A percentile compares a stretch with the other conserved stretches of the same genome.
These are phyloP conservation scores for Cheirogaleus major DNA, from an alignment of 2,797 vertebrate genomes.

Conservation along the genomic window DNA sequence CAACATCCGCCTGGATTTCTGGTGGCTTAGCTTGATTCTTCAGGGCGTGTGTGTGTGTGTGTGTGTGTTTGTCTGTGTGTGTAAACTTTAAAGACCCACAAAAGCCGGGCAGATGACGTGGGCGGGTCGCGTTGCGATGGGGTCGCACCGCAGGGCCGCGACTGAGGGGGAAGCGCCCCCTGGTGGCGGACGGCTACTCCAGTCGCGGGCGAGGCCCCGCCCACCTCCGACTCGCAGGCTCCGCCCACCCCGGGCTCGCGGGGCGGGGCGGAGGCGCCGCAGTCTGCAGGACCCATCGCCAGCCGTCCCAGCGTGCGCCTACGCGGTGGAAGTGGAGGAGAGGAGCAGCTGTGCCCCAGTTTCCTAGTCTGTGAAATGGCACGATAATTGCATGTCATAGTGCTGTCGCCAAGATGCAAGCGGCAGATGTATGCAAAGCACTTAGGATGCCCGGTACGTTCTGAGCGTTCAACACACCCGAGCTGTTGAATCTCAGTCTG, in stretches of 20 bases:
- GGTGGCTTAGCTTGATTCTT: not conserved
- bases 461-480: not conserved
- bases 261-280: not conserved
- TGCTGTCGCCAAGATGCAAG: not conserved
- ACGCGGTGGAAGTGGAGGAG: not conserved
- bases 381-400: not conserved
- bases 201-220: fast-evolving
- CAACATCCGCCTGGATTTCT: not conserved
- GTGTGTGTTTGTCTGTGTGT: too few relatives aligned
- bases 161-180: not conserved
- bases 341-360: too few relatives aligned
- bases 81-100: not conserved
- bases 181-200: not conserved
- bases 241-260: too few relatives aligned
- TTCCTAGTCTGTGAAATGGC: not conserved
- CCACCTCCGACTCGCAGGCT: not conserved
- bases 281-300: not conserved
- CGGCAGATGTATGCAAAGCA: not conserved
- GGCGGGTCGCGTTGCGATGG: not conserved
- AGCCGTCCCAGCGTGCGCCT: fast-evolving
- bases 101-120: not conserved
- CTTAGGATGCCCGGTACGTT: not conserved
- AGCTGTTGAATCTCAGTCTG: not conserved
- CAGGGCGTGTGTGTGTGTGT: too few relatives aligned
- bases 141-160: fast-evolving